These are phyloP conservation scores for Platichthys stellatus DNA, from an alignment of 2,113 vertebrate species.

Conservation along the genomic window DNA sequence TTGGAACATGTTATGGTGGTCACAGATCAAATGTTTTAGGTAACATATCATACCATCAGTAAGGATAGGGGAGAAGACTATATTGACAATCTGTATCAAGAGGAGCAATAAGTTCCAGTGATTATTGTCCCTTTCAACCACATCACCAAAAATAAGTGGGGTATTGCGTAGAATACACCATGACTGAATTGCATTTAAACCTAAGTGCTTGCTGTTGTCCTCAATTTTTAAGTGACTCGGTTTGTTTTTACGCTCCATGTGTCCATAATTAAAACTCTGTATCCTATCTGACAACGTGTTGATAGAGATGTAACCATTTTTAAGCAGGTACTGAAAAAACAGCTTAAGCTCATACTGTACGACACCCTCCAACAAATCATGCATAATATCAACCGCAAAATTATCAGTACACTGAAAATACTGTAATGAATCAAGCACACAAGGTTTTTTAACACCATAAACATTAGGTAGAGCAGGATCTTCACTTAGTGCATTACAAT, in stretches of 20 bases:
- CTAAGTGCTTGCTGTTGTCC: slow-evolving; percentile 12
- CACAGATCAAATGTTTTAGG: no score
- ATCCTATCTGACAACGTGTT: slow-evolving; percentile 5
- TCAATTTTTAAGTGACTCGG: slow-evolving; percentile 5
- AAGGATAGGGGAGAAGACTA: no score
- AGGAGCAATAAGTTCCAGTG: not conserved
- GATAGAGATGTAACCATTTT: slow-evolving; percentile 10
- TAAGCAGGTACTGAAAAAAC: slow-evolving; percentile 20
- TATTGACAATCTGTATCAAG: no score
- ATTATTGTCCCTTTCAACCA: slow-evolving; percentile 8
- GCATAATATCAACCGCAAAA: no score
- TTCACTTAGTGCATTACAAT: slow-evolving; percentile 16
- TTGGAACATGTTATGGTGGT: no score
- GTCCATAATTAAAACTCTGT: slow-evolving; percentile 17
- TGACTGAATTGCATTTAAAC: slow-evolving; percentile 18
- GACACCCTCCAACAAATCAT: no score
- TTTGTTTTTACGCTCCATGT: slow-evolving; percentile 1
- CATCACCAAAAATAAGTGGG: slow-evolving; percentile 15
- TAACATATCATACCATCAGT: no score
- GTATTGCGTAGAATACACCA: not conserved
- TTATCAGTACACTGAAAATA: no score
- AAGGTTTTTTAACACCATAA: no score
- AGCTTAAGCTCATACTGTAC: slow-evolving; percentile 12
- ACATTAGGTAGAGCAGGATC: not conserved
- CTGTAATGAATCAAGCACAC: no score